Evolutionary conservation across 2,797 vertebrate genomes (phyloP).

Genomic region (Siniperca undulata): DNA sequence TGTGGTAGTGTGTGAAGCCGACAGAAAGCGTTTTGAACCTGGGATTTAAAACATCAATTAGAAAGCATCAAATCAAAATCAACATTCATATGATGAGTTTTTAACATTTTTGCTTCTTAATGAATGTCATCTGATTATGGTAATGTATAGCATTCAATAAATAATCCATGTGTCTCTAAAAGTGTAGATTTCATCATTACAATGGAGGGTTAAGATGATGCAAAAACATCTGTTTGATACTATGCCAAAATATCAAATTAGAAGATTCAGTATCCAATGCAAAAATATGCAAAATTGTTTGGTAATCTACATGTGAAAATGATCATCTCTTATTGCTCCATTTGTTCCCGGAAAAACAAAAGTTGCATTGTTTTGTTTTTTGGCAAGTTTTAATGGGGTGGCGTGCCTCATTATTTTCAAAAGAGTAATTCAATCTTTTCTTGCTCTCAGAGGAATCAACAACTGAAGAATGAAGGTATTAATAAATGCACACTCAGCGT

Average conservation of each 20-base stretch:
- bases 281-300: constrained; percentile 19
- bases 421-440: constrained; percentile 20
- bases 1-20: constrained; percentile 86
- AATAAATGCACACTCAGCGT: constrained; percentile 12
- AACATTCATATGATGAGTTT: too few relatives aligned
- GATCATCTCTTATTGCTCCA: neutral
- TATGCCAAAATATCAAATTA: neutral
- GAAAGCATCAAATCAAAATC: neutral
- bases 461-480: neutral
- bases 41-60: neutral
- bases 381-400: constrained; percentile 21
- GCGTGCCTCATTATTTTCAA: constrained; percentile 23
- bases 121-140: neutral
- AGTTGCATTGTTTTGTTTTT: constrained; percentile 14
- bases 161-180: neutral
- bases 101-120: neutral
- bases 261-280: neutral
- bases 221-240: neutral
- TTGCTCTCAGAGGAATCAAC: neutral
- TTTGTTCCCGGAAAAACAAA: constrained; percentile 3
- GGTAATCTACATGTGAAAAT: neutral
- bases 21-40: constrained; percentile 78
- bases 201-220: neutral
- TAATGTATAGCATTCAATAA: neutral
- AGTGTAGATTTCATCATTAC: neutral